Base-by-base conservation (phyloP, 2,113 vertebrate genomes). In the Origma solitaria region DNA sequence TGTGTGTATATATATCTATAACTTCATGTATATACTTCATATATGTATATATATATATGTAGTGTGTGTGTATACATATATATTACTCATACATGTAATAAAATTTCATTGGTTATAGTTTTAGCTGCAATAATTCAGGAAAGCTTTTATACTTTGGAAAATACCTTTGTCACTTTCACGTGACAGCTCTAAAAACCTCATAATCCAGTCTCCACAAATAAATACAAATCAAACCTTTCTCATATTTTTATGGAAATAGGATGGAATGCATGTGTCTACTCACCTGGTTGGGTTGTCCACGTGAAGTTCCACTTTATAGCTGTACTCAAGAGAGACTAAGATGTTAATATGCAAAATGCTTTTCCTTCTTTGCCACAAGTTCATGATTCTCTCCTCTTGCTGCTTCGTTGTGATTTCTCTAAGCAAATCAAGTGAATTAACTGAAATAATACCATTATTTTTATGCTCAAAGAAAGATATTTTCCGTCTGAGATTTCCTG, bases 241-340 rank as follows among this genome's bases (percentile, higher is more conserved):
- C 21, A 16, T 44, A 16, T 57, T 75, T 87, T 57, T 44, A 45
- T 40, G 13, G 23, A 62, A 70, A 79, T 61, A 53, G 3, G 17
- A 50, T 15, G 19, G 19, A 31, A 53, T 37, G 6, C 2, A 20
- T 23, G 22, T 33, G 9, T 62, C 44, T 71, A 19, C 23, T 3
- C 49, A 31, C 3, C 14, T 54, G 18, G 6, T 47, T 40, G 45
- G 10, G 5, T 60, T 27, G 60, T 3, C 13, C 10, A 37, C 10
- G 10, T n/a, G 35, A 72, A 56, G 8, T 3, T 84, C 37, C 19
- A 4, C 6, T 38, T 7, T 18, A 14, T 5, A 64, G 28, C 14
- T 66, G 24, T 6, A n/a, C 11, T 71, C 1, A 3, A 61, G 6
- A 5, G n/a, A 20, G 1, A 68, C 1, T 22, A 71, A 44, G 19